Evolutionary conservation across 2,888 invertebrate genomes (phyloP), one percentile per base, ranked within the genome.

Genomic region (Macaria notata): DNA sequence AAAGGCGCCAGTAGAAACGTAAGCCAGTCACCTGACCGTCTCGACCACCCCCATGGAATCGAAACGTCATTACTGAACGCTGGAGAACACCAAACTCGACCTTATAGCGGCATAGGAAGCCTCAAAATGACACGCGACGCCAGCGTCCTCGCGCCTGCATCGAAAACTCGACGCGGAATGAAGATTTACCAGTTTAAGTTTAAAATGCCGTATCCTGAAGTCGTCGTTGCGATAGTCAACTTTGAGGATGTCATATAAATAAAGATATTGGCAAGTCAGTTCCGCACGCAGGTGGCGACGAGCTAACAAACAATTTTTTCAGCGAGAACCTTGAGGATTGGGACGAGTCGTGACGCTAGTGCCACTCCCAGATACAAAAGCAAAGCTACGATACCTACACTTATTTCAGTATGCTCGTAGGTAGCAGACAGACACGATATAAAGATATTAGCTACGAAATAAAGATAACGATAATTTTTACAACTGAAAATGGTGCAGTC

Each of bases 21-120:
- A 81, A 81, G 70, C 80, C 77, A 78, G 84, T 84, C 85, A 86
- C 82, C 81, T 86, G 86, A 86, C 80, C 70, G 70, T 64, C 70
- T 66, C 65, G 63, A 66, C 62, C 64, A 66, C 48, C 56, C 66
- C 66, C 59, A 57, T 54, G 58, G 63, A 59, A 62, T 19, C 68
- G 41, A 71, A 64, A 63, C 50, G 59, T 51, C 58, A 49, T 46
- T 54, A 51, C 56, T 54, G 38, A 46, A 31, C 46, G 8, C 44
- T 44, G 46, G 49, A 45, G 71, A 54, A 59, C 33, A 43, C 56
- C 49, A 76, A 72, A 69, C 50, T 67, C 54, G 49, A 61, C 73
- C 60, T 64, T 73, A 68, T 33, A 4, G 9, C 46, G 6, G 39
- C 30, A 3, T 3, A 45, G 31, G 54, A 66, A 46, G 63, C 49